Evolutionary conservation across 2,113 vertebrate species (phyloP), one percentile per base, ranked within the genome.

Genomic region (Neotoma lepida): DNA sequence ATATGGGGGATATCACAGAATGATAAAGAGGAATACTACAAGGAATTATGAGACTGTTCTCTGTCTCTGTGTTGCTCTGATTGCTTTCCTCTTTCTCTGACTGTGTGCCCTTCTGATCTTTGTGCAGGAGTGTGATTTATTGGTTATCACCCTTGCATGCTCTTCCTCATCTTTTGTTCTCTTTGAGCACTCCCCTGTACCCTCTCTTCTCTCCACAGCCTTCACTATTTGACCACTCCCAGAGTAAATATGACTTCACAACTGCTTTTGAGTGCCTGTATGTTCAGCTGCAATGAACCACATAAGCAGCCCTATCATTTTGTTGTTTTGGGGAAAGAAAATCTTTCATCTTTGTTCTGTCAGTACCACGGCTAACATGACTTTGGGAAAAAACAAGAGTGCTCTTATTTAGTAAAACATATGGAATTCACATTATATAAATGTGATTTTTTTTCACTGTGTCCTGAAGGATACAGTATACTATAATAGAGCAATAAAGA

Each of bases 381-480:
- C 39, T 85, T 15, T 15, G 0, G 4, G 3, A 51, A n/a, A 91
- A 46, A 88, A 10, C 14, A 64, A 41, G 33, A 15, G 1, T 44
- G 41, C 26, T 77, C 22, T 91, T 28, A 81, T 26, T 86, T 51
- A 71, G 28, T 93, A 90, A 88, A 94, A 90, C 26, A 70, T 22
- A 49, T 5, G 22, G 58, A 82, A 94, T 54, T 86, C 33, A 1
- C 22, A 9, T 71, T 77, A 61, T 44, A 13, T 39, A 86, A 92
- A 41, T 39, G n/a, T 80, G 30, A 71, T 86, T 96, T 76, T 64
- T n/a, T 33, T 81, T 77, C 17, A 54, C 24, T 77, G 14, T 89
- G 66, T 35, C 89, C 30, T 7, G 58, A 77, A 77, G 70, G 61
- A 81, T 66, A 26, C 30, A 73, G 39, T 12, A 5, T 41, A 46